Evolutionary conservation across 2,797 vertebrate species (phyloP).

Genomic region (Lithobates pipiens): DNA sequence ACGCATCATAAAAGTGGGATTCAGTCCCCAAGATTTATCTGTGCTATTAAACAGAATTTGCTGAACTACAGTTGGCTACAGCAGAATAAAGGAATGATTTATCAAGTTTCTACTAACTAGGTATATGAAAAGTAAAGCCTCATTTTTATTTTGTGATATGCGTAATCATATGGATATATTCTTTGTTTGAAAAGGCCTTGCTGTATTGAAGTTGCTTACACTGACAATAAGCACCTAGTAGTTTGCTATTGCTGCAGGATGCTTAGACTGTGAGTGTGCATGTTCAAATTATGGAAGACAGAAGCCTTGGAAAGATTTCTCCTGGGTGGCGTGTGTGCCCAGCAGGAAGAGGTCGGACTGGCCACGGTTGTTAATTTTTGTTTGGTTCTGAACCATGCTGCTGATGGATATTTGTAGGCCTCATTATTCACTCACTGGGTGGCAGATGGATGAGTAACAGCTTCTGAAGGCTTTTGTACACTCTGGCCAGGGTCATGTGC

Average conservation of each 20-base stretch:
- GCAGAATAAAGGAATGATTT: not conserved
- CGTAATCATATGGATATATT: not conserved
- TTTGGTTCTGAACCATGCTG: constrained; percentile 73
- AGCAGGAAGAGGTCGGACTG: constrained; percentile 79
- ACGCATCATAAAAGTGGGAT: too few species aligned
- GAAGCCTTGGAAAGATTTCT: constrained; percentile 4
- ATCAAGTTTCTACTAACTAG: not conserved
- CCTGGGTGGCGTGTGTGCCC: constrained; percentile 67
- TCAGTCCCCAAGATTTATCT: too few species aligned
- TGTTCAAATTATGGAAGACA: constrained; percentile 6
- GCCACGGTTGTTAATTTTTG: constrained; percentile 82
- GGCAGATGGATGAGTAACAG: constrained; percentile 68
- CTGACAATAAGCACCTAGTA: not conserved
- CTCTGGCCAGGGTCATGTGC: constrained; percentile 54
- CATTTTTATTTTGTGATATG: not conserved
- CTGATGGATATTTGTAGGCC: constrained; percentile 76
- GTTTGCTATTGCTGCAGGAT: not conserved
- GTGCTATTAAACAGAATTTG: not conserved
- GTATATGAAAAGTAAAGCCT: not conserved
- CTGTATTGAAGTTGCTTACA: not conserved
- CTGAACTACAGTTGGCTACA: not conserved
- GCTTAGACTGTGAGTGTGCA: not conserved
- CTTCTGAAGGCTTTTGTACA: constrained; percentile 57
- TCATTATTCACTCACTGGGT: constrained; percentile 82
- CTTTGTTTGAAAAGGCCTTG: too few species aligned